These are phyloP conservation scores for Mormyrus proboscirostris DNA, from an alignment of 2,797 vertebrate species.

Conservation along the genomic window DNA sequence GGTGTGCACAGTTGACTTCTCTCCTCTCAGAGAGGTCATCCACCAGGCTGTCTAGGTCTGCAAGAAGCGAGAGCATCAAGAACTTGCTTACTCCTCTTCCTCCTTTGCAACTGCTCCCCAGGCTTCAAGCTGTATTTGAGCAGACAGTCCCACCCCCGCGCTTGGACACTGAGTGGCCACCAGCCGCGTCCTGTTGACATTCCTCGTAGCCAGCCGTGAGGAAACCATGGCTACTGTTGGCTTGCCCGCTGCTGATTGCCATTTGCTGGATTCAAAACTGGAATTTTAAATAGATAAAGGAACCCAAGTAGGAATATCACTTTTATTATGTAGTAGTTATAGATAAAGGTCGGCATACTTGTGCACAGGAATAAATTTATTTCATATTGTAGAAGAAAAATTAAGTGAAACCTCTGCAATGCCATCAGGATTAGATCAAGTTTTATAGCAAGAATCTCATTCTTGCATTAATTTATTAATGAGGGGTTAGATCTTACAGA, in stretches of 20 bases:
- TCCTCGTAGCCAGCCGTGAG: background rate
- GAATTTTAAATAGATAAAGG: background rate
- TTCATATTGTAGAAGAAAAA: background rate
- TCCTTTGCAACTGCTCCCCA: background rate
- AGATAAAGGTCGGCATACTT: background rate
- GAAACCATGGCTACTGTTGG: background rate
- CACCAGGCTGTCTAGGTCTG: background rate
- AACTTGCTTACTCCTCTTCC: background rate
- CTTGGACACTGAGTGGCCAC: background rate
- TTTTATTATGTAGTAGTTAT: background rate
- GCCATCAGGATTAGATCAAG: background rate
- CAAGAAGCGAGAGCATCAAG: background rate
- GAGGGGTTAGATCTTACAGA: background rate
- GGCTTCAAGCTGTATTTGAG: background rate
- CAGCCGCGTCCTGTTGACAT: background rate
- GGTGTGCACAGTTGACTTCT: background rate
- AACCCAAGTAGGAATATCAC: background rate
- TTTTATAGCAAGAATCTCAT: background rate
- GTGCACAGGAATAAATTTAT: background rate
- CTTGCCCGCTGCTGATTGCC: background rate
- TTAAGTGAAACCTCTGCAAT: background rate
- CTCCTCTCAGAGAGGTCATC: background rate
- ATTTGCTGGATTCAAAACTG: background rate
- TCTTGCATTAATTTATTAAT: background rate
- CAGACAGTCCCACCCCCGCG: background rate